Conservation (phyloP, 2,888 invertebrate species). For the Watsonalla binaria region DNA sequence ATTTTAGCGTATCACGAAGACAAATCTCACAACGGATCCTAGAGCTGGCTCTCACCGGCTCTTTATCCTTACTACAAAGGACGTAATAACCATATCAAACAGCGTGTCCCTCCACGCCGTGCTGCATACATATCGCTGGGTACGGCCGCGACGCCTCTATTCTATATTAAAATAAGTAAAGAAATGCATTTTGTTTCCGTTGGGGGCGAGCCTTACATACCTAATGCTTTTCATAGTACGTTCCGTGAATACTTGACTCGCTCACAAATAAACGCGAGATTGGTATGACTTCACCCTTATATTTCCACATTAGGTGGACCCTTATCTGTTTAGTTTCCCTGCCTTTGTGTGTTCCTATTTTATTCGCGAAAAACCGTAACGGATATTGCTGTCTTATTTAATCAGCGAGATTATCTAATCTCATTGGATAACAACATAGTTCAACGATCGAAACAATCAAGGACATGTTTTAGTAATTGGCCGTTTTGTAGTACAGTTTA, state of each 20-base stretch:
- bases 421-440: neutral
- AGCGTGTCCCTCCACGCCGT: constrained; percentile 70
- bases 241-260: constrained; percentile 46
- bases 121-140: constrained; percentile 70
- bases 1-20: constrained; percentile 75
- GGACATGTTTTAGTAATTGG: constrained; percentile 19
- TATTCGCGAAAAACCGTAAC: constrained; percentile 4
- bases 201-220: constrained; percentile 55
- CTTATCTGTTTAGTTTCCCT: constrained; percentile 6
- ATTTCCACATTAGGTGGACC: constrained; percentile 5
- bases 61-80: constrained; percentile 70
- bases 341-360: constrained; percentile 5
- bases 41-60: constrained; percentile 55
- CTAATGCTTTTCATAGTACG: constrained; percentile 48
- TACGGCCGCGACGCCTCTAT: constrained; percentile 49
- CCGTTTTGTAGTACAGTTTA: constrained; percentile 32
- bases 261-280: constrained; percentile 22
- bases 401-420: neutral
- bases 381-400: neutral
- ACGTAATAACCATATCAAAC: constrained; percentile 79
- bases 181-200: constrained; percentile 72
- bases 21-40: constrained; percentile 60
- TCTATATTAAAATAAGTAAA: constrained; percentile 65
- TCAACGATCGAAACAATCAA: neutral
- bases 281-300: constrained; percentile 6